Percentiles rank a stretch among this genome's conserved stretches.
Conservation (phyloP, 2,888 invertebrate genomes). For the Adineta ricciae region DNA sequence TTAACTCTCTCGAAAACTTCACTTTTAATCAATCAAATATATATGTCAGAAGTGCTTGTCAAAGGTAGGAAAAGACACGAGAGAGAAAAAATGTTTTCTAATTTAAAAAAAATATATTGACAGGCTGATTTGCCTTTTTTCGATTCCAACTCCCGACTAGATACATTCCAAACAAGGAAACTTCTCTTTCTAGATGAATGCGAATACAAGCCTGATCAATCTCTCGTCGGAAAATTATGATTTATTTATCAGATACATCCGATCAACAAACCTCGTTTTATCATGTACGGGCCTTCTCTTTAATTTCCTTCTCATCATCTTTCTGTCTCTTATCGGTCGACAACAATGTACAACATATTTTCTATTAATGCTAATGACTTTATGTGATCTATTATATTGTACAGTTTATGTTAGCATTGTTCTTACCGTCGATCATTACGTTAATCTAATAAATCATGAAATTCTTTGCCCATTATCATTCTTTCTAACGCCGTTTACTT, state of each 20-base stretch:
- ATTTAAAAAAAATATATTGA: no score
- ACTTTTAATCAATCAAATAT: no score
- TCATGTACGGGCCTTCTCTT: not conserved
- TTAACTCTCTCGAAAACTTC: no score
- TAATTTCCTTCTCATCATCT: not conserved
- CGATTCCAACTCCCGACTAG: no score
- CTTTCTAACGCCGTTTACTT: not conserved
- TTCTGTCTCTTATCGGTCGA: not conserved
- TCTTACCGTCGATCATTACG: not conserved
- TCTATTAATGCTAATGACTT: not conserved
- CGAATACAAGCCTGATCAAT: not conserved
- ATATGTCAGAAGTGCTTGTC: no score
- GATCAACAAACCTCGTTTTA: not conserved
- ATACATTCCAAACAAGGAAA: no score
- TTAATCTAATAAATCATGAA: not conserved
- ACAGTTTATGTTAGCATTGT: not conserved
- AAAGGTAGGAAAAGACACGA: no score
- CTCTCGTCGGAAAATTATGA: not conserved
- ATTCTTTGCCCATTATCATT: slow-evolving; percentile 11
- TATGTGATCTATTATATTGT: not conserved
- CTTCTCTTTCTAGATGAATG: no score
- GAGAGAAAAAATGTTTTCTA: no score
- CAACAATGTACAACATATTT: slow-evolving; percentile 18
- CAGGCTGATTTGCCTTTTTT: no score
- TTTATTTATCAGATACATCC: not conserved